Conservation (phyloP, 2,797 vertebrate genomes). For the Taenioides sp. region DNA sequence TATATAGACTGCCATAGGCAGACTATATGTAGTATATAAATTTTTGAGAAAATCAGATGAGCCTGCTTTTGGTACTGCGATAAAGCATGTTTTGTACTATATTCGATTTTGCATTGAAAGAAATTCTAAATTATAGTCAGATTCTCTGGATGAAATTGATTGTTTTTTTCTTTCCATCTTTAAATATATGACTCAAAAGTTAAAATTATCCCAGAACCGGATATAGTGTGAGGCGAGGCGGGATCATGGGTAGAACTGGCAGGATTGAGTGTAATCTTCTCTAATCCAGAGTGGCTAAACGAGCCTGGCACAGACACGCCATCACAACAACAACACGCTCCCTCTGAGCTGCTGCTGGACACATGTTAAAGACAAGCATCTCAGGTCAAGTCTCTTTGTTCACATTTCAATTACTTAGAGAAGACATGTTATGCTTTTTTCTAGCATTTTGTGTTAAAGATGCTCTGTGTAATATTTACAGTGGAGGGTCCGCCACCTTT, state of each 20-base stretch:
- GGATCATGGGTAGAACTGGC: conserved; percentile 52
- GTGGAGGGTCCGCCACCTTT: no score
- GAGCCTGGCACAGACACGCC: conserved; percentile 44
- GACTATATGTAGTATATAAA: no score
- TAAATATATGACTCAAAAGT: neutral
- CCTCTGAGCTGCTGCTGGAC: conserved; percentile 12
- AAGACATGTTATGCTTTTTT: no score
- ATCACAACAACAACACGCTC: conserved; percentile 13
- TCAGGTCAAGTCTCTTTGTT: conserved; percentile 13
- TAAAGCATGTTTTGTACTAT: no score
- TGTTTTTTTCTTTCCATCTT: neutral
- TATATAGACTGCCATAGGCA: no score
- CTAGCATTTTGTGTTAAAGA: no score
- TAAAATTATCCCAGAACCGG: conserved; percentile 3
- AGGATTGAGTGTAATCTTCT: conserved; percentile 75
- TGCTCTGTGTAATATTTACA: no score
- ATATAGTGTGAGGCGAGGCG: conserved; percentile 28
- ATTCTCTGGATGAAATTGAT: no score
- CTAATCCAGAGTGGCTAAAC: conserved; percentile 71
- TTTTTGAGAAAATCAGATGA: no score
- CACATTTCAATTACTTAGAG: neutral
- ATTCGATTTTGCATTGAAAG: no score
- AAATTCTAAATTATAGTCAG: no score
- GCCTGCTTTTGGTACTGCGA: no score
- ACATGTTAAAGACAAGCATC: conserved; percentile 36